Evolutionary conservation across 2,797 vertebrate genomes (phyloP).

Genomic region (Falco columbarius): DNA sequence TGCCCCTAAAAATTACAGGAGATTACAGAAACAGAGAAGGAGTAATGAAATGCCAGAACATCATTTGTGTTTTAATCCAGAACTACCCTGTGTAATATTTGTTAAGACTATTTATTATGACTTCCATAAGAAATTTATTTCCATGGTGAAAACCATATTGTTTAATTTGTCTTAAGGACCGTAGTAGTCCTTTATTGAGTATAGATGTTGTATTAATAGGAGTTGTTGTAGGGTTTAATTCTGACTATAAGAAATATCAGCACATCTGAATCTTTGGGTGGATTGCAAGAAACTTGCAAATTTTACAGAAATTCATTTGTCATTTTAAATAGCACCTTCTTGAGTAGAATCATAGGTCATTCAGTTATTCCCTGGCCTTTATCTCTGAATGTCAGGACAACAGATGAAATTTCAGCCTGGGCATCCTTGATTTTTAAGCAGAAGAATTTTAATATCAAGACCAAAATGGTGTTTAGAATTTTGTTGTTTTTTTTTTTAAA

Average conservation of each 20-base stretch:
- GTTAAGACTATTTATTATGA: neutral
- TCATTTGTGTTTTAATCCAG: neutral
- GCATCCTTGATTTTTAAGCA: neutral
- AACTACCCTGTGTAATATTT: neutral
- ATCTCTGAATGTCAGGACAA: neutral
- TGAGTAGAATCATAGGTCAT: neutral
- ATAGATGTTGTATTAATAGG: neutral
- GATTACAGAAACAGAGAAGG: neutral
- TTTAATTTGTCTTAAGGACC: neutral
- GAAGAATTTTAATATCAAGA: neutral
- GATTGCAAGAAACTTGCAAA: neutral
- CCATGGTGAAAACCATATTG: neutral
- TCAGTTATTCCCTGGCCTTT: neutral
- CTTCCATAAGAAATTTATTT: neutral
- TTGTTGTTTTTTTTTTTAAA: neutral
- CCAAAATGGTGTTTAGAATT: neutral
- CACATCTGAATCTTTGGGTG: neutral
- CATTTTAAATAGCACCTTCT: neutral
- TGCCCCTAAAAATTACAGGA: neutral
- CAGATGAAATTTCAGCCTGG: neutral
- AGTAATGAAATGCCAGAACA: neutral
- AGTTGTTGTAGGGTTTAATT: neutral
- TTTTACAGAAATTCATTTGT: neutral
- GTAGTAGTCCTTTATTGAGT: neutral
- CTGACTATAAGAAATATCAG: neutral